Base-by-base conservation (phyloP, 2,888 invertebrate genomes). In the Philonicus albiceps region DNA sequence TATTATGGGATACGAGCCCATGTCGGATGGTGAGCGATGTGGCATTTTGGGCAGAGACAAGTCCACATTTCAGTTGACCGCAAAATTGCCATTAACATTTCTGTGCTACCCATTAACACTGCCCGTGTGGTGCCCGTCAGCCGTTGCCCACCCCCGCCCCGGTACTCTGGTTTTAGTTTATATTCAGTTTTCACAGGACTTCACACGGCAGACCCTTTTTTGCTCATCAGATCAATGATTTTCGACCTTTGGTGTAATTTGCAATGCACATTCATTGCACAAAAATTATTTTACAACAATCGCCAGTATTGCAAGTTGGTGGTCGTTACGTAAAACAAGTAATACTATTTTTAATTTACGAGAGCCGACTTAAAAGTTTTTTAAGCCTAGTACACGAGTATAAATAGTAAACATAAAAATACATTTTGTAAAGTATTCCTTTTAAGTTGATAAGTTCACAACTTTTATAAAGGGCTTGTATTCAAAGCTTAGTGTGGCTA, bases 71-170 rank as follows among this genome's bases (percentile, higher is more conserved):
- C 86, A 87, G 85, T 84, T 87, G 31, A 86, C 87, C 87, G 76
- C 86, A 86, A 81, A 74, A 86, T 86, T 85, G 86, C 87, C 87
- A 87, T 86, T 87, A 87, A 86, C 86, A 86, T 86, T 87, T 86
- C 84, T 84, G 73, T 72, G 73, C 84, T 30, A 30, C 73, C 73
- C 40, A 84, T 84, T 84, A 84, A 73, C 84, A 49, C 72, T 72
- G 73, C 84, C 22, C 40, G 6, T 73, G 40, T 5, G 72, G 72
- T 34, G 6, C 40, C 40, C 49, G 22, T 8, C 22, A 4, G 43
- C 43, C 43, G 43, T n/a, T 22, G 1, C n/a, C 11, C 1, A 22
- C 22, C 27, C 30, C 40, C 40, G 40, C 16, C 11, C 1, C 3
- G 1, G 27, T n/a, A 16, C 22, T 83, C 22, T 11, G 43, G 16